These are phyloP conservation scores for Cryptocephalus moraei DNA, from an alignment of 2,888 invertebrate genomes.

Conservation along the genomic window DNA sequence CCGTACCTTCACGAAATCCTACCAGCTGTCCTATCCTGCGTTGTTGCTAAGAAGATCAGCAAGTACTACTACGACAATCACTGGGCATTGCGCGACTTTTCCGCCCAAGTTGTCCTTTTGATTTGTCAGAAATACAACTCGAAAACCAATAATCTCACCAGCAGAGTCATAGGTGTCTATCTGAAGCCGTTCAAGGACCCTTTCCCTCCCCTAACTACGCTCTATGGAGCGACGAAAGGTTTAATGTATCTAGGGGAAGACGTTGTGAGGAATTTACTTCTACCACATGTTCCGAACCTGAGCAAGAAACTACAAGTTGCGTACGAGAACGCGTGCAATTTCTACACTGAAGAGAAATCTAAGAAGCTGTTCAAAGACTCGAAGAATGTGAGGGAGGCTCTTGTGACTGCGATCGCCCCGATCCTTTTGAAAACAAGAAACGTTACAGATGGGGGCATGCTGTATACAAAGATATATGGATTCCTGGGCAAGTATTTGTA, in stretches of 20 bases:
- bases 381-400: slow-evolving; percentile 22
- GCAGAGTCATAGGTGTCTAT: slow-evolving; percentile 23
- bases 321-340: slow-evolving; percentile 16
- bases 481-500: slow-evolving; percentile 25
- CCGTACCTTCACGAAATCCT: slow-evolving; percentile 22
- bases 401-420: slow-evolving; percentile 20
- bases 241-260: slow-evolving; percentile 25
- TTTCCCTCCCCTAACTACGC: slow-evolving; percentile 19
- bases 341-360: slow-evolving; percentile 15
- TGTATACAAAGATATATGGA: slow-evolving; percentile 25
- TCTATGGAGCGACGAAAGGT: slow-evolving; percentile 28
- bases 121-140: slow-evolving; percentile 22
- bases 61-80: slow-evolving; percentile 28
- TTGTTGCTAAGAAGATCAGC: slow-evolving; percentile 22
- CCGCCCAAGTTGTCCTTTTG: slow-evolving; percentile 21
- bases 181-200: slow-evolving; percentile 18
- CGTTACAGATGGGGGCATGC: slow-evolving; percentile 17
- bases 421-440: slow-evolving; percentile 20
- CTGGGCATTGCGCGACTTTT: slow-evolving; percentile 28
- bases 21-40: slow-evolving; percentile 25
- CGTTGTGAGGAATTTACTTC: slow-evolving; percentile 16
- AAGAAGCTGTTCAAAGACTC: slow-evolving; percentile 22
- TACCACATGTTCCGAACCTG: slow-evolving; percentile 20
- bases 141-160: slow-evolving; percentile 22
- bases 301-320: slow-evolving; percentile 20